Conservation (phyloP, 1,140 invertebrate genomes). For the Macrosteles quadrilineatus region DNA sequence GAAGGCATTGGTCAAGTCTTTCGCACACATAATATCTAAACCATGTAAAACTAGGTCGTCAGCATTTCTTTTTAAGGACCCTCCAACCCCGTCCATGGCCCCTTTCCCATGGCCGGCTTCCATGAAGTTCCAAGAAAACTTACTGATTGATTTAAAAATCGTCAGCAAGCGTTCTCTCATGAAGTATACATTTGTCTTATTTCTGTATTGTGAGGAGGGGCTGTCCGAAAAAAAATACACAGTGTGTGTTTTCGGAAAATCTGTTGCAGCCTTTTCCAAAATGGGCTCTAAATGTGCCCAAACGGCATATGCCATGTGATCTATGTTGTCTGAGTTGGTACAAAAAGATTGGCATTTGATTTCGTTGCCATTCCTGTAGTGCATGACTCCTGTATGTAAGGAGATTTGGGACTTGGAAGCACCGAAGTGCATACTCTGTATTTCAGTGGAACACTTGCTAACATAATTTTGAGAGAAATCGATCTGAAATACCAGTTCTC, state of each 20-base stretch:
- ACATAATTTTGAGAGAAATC: conserved; percentile 36
- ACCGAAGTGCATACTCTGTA: conserved; percentile 33
- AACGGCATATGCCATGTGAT: conserved; percentile 18
- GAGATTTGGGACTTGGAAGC: conserved; percentile 31
- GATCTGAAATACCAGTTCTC: conserved; percentile 24
- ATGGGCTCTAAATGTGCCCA: conserved; percentile 32
- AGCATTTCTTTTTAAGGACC: neutral
- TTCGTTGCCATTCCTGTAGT: neutral
- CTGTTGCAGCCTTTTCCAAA: neutral
- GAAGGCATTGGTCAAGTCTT: neutral
- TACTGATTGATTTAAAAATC: no score
- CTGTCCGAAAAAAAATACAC: neutral
- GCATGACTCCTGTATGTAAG: conserved; percentile 15
- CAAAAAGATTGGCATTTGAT: conserved; percentile 19
- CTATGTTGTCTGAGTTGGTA: conserved; percentile 6
- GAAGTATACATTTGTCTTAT: no score
- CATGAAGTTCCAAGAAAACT: no score
- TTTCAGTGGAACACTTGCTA: conserved; percentile 28
- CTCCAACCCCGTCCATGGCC: no score
- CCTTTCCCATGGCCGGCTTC: no score
- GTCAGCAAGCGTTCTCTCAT: no score
- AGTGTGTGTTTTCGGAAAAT: neutral
- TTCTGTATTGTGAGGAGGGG: neutral
- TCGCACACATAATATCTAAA: neutral
- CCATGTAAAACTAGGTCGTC: neutral